Evolutionary conservation across 1,140 invertebrate species (phyloP).

Genomic region (Cataglyphis hispanica): DNA sequence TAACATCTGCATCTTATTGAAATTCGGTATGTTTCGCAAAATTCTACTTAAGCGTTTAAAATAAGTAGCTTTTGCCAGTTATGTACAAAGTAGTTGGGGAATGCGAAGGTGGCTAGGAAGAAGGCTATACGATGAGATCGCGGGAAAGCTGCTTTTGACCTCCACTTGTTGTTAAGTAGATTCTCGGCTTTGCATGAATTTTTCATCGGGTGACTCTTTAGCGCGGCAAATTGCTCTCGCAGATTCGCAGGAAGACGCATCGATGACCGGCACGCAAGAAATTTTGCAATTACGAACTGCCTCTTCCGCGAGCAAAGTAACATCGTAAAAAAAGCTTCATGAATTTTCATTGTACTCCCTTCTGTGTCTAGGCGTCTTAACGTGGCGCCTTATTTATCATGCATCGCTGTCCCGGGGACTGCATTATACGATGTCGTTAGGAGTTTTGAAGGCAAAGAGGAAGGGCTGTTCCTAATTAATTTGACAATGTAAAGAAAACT

Average conservation of each 20-base stretch:
- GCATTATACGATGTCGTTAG: slow-evolving; percentile 52
- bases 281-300: slow-evolving; percentile 68
- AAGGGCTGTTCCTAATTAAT: slow-evolving; percentile 33
- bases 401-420: slow-evolving; percentile 45
- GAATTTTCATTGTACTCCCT: slow-evolving; percentile 56
- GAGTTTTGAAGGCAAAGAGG: slow-evolving; percentile 15
- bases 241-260: slow-evolving; percentile 51
- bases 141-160: slow-evolving; percentile 47
- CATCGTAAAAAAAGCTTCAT: slow-evolving; percentile 60
- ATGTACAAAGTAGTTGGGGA: neutral
- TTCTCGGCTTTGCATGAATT: slow-evolving; percentile 65
- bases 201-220: slow-evolving; percentile 63
- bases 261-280: slow-evolving; percentile 67
- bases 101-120: neutral
- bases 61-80: neutral
- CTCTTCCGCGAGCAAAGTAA: slow-evolving; percentile 43
- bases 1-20: neutral
- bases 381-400: slow-evolving; percentile 51
- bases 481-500: slow-evolving; percentile 22
- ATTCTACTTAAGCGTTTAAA: slow-evolving; percentile 1
- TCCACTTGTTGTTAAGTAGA: slow-evolving; percentile 60
- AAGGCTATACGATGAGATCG: slow-evolving; percentile 38
- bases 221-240: slow-evolving; percentile 63
- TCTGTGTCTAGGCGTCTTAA: slow-evolving; percentile 34
- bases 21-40: slow-evolving; percentile 2